These are phyloP conservation scores for Hassar affinis DNA, from an alignment of 2,113 vertebrate species.

Conservation along the genomic window DNA sequence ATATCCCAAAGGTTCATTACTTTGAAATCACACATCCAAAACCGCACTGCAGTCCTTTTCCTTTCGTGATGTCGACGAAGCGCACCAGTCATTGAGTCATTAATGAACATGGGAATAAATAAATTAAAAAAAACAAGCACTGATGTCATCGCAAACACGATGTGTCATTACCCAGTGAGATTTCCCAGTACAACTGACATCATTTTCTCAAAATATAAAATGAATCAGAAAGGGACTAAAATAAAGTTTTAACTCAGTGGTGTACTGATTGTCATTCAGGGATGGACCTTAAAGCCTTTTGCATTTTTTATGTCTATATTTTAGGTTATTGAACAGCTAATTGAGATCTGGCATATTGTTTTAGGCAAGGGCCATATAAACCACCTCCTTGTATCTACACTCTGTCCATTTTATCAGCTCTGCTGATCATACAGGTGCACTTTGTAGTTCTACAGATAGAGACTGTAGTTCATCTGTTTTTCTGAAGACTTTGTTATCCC, in stretches of 20 bases:
- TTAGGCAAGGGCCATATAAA: neutral
- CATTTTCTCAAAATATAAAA: neutral
- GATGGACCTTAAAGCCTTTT: neutral
- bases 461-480: too few relatives aligned
- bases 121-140: neutral
- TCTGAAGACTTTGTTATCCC: too few relatives aligned
- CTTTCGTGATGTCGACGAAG: neutral
- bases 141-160: neutral
- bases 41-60: neutral
- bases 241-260: neutral
- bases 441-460: too few relatives aligned
- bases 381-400: too few relatives aligned
- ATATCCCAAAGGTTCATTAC: neutral
- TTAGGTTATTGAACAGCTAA: neutral
- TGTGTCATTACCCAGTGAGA: neutral
- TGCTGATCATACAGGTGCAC: too few relatives aligned
- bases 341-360: neutral
- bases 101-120: neutral
- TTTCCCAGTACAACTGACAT: neutral
- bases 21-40: neutral
- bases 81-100: neutral
- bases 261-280: neutral
- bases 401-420: too few relatives aligned
- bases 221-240: neutral
- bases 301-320: neutral